phyloP scores from a whole-genome alignment of 2,888 invertebrate species.

The Mystacides longicornis region DNA sequence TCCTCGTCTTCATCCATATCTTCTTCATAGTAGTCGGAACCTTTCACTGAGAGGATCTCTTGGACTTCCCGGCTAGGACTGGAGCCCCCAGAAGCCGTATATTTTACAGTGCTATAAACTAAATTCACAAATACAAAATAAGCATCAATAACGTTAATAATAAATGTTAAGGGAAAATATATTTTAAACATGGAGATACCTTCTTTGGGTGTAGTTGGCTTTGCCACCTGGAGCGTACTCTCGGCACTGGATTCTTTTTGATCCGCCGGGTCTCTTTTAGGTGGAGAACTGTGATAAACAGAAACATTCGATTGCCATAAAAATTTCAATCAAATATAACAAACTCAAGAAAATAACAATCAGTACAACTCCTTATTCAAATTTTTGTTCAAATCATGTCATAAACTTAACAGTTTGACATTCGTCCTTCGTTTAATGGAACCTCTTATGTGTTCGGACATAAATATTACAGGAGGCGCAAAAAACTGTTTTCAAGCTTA shows the following conservation, averaged over 20 bases:
- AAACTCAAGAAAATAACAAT: too few relatives aligned
- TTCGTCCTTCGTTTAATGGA: too few relatives aligned
- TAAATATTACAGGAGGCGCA: too few relatives aligned
- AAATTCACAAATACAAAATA: not conserved
- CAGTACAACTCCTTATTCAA: too few relatives aligned
- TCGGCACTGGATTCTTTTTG: not conserved
- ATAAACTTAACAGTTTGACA: too few relatives aligned
- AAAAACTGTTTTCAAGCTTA: too few relatives aligned
- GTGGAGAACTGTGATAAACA: not conserved
- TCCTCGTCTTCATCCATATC: slow-evolving; percentile 21
- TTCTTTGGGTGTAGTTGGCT: not conserved
- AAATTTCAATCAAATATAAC: too few relatives aligned
- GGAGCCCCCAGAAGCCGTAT: slow-evolving; percentile 69
- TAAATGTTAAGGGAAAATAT: not conserved
- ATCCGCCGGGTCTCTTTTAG: not conserved
- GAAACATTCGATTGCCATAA: too few relatives aligned
- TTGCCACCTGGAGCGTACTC: not conserved
- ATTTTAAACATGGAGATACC: not conserved
- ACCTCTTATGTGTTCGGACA: too few relatives aligned
- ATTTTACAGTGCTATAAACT: slow-evolving; percentile 33
- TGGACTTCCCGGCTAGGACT: slow-evolving; percentile 87
- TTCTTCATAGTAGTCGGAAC: slow-evolving; percentile 29
- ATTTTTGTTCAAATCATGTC: too few relatives aligned
- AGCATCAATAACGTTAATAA: not conserved
- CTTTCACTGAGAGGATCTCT: slow-evolving; percentile 71